Base-by-base conservation (phyloP, 64 coral and sea anemone genomes). In the Stichodactyla helianthus region DNA sequence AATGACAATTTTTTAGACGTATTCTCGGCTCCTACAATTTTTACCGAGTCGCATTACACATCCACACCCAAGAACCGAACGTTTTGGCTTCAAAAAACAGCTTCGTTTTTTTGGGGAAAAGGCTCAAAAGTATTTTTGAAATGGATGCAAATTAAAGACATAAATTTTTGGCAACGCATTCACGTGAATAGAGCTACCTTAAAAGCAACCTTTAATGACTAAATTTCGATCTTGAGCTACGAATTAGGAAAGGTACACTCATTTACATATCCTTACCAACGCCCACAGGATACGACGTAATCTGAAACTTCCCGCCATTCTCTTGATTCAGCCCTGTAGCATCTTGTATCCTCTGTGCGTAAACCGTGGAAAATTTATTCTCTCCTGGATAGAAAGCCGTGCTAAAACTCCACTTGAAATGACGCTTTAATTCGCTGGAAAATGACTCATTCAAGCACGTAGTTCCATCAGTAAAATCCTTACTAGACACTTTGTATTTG, bases 281-380 rank as follows among this genome's bases (percentile, higher is more conserved):
- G 86, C 89, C 87, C 22, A 61, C 62, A 22, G 97, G 97, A 84
- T 99, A 99, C 71, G 93, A 94, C 3, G 97, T 99, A 9, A 99
- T 95, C 71, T 99, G 97, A 82, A 99, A 99, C 79, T 99, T 99
- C 60, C 97, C 97, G 53, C 97, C 97, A 89, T 99, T 99, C 78
- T 95, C 82, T 31, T 50, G 85, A 63, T 83, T 89, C 6, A 99
- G 54, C 4, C 97, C 97, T 63, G 97, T 93, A 28, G 93, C 88
- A 63, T 82, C 62, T 81, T 92, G 62, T 87, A 99, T 93, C 56
- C 89, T 90, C 71, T 99, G 82, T 50, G 90, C 85, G 82, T 92
- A 95, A 28, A 71, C 59, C 7, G 88, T 90, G 27, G 97, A 99
- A 77, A 99, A 99, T 35, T 95, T 99, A 64, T 87, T 99, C 76